A percentile compares a stretch with the other conserved stretches of the same genome.
These are phyloP conservation scores for Apantesis nais DNA, from an alignment of 2,888 invertebrate genomes.

Conservation along the genomic window DNA sequence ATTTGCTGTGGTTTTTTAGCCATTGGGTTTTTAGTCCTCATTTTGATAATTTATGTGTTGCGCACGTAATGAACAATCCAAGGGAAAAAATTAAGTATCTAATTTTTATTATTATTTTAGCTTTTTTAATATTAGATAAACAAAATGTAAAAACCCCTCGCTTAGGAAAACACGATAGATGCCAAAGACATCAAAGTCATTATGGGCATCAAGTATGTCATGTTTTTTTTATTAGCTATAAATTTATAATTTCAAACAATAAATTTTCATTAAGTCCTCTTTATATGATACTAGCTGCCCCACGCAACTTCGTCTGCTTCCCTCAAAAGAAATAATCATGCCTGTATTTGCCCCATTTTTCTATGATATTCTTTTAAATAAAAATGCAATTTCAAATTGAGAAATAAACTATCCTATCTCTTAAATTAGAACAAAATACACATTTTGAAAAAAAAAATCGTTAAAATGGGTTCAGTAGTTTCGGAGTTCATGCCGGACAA, in stretches of 20 bases:
- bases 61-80: background rate
- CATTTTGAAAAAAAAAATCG: too few species aligned
- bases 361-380: too few species aligned
- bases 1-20: slow-evolving; percentile 78
- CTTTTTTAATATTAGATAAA: too few species aligned
- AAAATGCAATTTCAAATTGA: too few species aligned
- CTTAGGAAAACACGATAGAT: background rate
- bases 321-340: too few species aligned
- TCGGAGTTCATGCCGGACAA: too few species aligned
- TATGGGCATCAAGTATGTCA: background rate
- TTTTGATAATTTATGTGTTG: slow-evolving; percentile 39
- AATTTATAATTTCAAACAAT: background rate
- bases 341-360: too few species aligned
- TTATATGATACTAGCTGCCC: background rate
- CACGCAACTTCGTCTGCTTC: too few species aligned
- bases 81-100: background rate
- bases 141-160: background rate
- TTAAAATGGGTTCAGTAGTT: too few species aligned
- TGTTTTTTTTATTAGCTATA: background rate
- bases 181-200: background rate
- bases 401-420: too few species aligned
- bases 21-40: slow-evolving; percentile 67
- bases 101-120: too few species aligned
- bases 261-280: background rate
- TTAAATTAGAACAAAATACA: too few species aligned